Conservation (phyloP, 2,888 invertebrate genomes). For the Dinocampus coccinellae region DNA sequence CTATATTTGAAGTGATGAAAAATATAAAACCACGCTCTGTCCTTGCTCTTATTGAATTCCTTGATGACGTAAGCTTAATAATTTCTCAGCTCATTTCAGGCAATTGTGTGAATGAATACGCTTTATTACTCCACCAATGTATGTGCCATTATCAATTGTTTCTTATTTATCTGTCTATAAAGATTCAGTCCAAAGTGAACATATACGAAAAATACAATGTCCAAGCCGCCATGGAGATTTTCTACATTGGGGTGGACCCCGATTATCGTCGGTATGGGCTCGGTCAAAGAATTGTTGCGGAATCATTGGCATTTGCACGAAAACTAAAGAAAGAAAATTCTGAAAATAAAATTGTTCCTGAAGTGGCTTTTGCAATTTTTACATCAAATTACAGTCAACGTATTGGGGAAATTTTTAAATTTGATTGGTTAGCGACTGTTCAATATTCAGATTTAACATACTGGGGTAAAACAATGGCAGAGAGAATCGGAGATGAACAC, state of each 20-base stretch:
- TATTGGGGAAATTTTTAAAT: constrained; percentile 73
- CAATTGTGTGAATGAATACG: not conserved
- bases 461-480: constrained; percentile 74
- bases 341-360: constrained; percentile 56
- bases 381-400: constrained; percentile 74
- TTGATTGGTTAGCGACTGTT: constrained; percentile 72
- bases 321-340: constrained; percentile 16
- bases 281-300: constrained; percentile 71
- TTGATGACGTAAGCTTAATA: constrained; percentile 53
- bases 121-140: constrained; percentile 6
- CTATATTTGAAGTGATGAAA: constrained; percentile 49
- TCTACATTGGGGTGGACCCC: constrained; percentile 76
- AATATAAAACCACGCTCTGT: constrained; percentile 53
- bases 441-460: constrained; percentile 72
- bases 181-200: constrained; percentile 58
- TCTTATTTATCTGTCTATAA: not conserved
- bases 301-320: constrained; percentile 70
- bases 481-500: constrained; percentile 69
- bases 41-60: constrained; percentile 54
- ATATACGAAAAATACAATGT: constrained; percentile 75
- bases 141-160: not conserved
- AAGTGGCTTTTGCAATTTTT: constrained; percentile 75
- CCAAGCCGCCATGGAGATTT: constrained; percentile 76
- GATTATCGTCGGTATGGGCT: constrained; percentile 73
- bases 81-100: not conserved